Conservation (phyloP, 1,140 invertebrate species). For the Drosophila arawakana region DNA sequence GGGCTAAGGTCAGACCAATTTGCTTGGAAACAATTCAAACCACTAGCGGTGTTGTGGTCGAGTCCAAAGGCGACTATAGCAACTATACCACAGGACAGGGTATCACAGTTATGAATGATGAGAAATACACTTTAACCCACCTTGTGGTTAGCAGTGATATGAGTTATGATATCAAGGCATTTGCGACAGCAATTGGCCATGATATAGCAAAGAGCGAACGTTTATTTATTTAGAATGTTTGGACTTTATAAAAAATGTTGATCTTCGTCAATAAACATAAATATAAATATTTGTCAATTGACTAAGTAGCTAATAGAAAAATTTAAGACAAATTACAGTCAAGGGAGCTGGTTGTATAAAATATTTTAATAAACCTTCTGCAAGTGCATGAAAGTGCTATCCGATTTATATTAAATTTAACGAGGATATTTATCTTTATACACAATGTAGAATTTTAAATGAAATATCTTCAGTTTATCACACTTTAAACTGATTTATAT, state of each 20-base stretch:
- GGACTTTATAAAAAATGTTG: constrained; percentile 62
- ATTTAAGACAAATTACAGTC: too few relatives aligned
- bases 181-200: neutral
- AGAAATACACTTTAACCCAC: neutral
- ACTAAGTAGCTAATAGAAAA: too few relatives aligned
- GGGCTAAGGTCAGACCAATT: constrained; percentile 10
- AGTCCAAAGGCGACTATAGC: neutral
- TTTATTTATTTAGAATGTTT: constrained; percentile 72
- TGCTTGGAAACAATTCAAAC: neutral
- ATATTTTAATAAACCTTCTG: too few relatives aligned
- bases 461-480: too few relatives aligned
- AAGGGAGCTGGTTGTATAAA: too few relatives aligned
- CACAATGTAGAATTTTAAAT: too few relatives aligned
- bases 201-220: constrained; percentile 38
- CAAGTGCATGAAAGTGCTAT: too few relatives aligned
- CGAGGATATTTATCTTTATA: too few relatives aligned
- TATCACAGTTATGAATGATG: neutral
- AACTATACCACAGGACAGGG: neutral
- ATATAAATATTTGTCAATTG: too few relatives aligned
- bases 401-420: too few relatives aligned
- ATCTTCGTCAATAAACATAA: constrained; percentile 63
- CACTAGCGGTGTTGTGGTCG: neutral
- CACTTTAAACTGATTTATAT: too few relatives aligned
- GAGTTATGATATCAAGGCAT: constrained; percentile 4
- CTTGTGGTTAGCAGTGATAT: neutral